Conservation (phyloP, 2,888 invertebrate species). For the Tetanocera ferruginea region DNA sequence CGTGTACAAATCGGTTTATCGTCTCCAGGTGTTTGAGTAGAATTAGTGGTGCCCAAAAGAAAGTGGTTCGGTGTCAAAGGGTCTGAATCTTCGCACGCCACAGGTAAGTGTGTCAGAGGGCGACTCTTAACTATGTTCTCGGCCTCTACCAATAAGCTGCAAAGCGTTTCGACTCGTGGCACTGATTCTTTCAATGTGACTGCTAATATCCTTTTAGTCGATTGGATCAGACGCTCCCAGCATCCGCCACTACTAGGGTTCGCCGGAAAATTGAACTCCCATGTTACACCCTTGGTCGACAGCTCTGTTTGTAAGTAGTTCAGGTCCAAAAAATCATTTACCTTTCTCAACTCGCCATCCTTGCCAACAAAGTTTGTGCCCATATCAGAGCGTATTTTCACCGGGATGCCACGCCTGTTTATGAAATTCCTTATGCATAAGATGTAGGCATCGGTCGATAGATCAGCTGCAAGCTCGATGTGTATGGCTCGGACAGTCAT, state of each 20-base stretch:
- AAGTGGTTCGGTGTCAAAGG: constrained; percentile 40
- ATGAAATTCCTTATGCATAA: background rate
- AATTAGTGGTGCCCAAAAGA: constrained; percentile 30
- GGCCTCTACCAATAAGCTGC: constrained; percentile 1
- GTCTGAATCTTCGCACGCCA: constrained; percentile 23
- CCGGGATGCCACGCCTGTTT: constrained; percentile 31
- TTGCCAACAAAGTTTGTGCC: constrained; percentile 41
- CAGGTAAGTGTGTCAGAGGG: constrained; percentile 33
- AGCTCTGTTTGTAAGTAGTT: too few species aligned
- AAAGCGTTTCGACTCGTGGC: constrained; percentile 32
- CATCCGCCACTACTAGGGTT: constrained; percentile 36
- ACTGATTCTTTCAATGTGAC: too few species aligned
- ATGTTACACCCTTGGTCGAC: background rate
- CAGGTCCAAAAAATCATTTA: constrained; percentile 25
- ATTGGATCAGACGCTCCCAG: constrained; percentile 42
- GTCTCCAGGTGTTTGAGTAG: constrained; percentile 28
- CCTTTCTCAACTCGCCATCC: constrained; percentile 9
- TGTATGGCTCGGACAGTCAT: background rate
- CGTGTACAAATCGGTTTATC: too few species aligned
- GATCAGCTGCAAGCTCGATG: background rate
- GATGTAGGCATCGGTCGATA: background rate
- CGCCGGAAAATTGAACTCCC: constrained; percentile 28
- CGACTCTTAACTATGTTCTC: constrained; percentile 39
- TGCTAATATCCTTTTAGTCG: too few species aligned
- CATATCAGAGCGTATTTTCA: too few species aligned